These are phyloP conservation scores for Mactra quadrangularis DNA, from an alignment of 1,140 invertebrate species.

Conservation along the genomic window DNA sequence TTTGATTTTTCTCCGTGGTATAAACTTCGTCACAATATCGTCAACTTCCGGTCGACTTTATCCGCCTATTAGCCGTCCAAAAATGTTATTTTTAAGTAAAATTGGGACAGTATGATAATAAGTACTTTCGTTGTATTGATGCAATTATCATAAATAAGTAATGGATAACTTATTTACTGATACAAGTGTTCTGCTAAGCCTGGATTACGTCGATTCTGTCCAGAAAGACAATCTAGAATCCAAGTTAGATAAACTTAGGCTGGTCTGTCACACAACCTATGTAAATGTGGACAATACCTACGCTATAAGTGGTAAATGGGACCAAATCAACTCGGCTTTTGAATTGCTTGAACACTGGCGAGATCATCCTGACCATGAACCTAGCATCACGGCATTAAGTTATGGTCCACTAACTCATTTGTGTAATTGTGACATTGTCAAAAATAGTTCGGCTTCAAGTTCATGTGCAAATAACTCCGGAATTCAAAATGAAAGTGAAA, in stretches of 20 bases:
- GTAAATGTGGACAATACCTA: constrained; percentile 31
- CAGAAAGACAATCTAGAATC: constrained; percentile 9
- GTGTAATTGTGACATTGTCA: constrained; percentile 28
- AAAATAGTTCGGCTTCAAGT: neutral
- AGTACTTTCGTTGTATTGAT: neutral
- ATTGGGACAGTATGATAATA: neutral
- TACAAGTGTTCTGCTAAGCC: constrained; percentile 22
- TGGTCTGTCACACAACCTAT: constrained; percentile 31
- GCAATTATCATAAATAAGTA: neutral
- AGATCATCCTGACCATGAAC: constrained; percentile 37
- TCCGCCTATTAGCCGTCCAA: constrained; percentile 37
- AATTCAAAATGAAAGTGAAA: constrained; percentile 36
- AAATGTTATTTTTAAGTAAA: neutral
- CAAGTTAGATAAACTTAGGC: constrained; percentile 32
- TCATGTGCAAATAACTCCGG: neutral
- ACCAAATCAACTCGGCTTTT: constrained; percentile 36
- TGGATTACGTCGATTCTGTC: constrained; percentile 11
- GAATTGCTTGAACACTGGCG: constrained; percentile 39
- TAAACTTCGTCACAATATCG: no score
- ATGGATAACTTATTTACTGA: constrained; percentile 37
- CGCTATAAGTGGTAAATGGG: constrained; percentile 34
- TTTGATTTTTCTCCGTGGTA: no score
- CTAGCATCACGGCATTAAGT: neutral
- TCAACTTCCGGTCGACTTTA: constrained; percentile 55
- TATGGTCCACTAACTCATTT: constrained; percentile 7